Base-by-base conservation (phyloP, 2,113 vertebrate genomes). In the Bubalus kerabau region DNA sequence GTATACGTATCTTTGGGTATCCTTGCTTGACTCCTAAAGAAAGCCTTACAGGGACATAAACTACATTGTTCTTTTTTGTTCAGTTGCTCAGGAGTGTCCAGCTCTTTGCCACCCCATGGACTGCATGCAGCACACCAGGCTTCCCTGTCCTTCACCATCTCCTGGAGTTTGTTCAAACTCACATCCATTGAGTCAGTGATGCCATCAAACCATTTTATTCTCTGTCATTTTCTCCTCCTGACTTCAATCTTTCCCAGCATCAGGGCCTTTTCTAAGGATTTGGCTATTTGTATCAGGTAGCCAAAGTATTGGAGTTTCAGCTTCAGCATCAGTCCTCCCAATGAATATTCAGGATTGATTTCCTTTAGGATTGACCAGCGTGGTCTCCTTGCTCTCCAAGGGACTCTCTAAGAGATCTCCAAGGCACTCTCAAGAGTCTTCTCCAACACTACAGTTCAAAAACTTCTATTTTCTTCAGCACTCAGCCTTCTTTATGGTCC, bases 131-230 rank as follows among this genome's bases (percentile, higher is more conserved):
- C n/a, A 40, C 0, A 0, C 5, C n/a, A 40, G n/a, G 10, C n/a
- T 71, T 71, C 19, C 10, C 67, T 40, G 2, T 40, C 19, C 67
- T 71, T 71, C 19, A 0, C 67, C n/a, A 71, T 71, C 67, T 71
- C 19, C 19, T 0, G 2, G 67, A 23, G 67, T 1, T 23, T 71
- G 67, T 71, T 71, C 10, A 71, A 6, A 40, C 10, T 40, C n/a
- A 23, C 19, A 71, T 71, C 67, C 1, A 23, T 71, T 71, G 19
- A 71, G 19, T 40, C 0, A 1, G 2, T 71, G 67, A 71, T 12
- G 67, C 19, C 67, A 71, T 71, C n/a, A 71, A 71, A 71, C 10
- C 19, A 40, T 71, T 71, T 71, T 19, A 40, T 23, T 71, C 0
- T 71, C 67, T 40, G 67, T 71, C 4, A 9, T 71, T 71, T 40